phyloP scores from a whole-genome alignment of 2,113 vertebrate species.

The Cichladusa arquata region DNA sequence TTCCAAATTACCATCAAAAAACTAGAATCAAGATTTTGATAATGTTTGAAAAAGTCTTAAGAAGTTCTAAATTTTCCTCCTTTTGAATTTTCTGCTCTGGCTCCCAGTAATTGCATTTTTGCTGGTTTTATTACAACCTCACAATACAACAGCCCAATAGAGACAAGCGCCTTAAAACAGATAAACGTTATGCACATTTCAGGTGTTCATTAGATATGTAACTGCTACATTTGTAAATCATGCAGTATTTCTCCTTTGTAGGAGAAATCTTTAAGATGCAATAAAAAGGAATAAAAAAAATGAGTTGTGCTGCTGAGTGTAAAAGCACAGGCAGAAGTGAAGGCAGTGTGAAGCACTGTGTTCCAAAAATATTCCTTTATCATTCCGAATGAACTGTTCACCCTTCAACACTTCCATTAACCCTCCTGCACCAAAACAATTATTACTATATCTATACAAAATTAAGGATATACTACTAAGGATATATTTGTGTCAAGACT shows the following conservation, averaged over 20 bases:
- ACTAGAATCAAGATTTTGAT: neutral
- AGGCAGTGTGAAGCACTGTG: neutral
- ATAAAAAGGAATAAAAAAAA: neutral
- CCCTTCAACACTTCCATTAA: conserved; percentile 51
- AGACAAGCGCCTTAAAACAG: neutral
- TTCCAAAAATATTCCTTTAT: neutral
- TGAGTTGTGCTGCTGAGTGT: neutral
- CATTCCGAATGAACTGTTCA: conserved; percentile 1
- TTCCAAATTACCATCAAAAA: neutral
- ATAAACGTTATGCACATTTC: neutral
- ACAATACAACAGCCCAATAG: neutral
- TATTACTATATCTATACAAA: neutral
- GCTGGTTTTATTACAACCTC: neutral
- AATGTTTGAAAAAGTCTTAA: neutral
- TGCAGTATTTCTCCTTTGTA: neutral
- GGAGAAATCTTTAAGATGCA: neutral
- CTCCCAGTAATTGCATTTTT: neutral
- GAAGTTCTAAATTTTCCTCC: neutral
- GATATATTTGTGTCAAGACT: neutral
- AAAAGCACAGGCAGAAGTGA: neutral
- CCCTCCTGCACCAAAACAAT: neutral
- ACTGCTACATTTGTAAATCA: neutral
- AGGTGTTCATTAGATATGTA: neutral
- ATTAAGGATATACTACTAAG: neutral
- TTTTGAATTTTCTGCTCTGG: neutral